Conservation (phyloP, 2,888 invertebrate species). For the Dryococelus australis region DNA sequence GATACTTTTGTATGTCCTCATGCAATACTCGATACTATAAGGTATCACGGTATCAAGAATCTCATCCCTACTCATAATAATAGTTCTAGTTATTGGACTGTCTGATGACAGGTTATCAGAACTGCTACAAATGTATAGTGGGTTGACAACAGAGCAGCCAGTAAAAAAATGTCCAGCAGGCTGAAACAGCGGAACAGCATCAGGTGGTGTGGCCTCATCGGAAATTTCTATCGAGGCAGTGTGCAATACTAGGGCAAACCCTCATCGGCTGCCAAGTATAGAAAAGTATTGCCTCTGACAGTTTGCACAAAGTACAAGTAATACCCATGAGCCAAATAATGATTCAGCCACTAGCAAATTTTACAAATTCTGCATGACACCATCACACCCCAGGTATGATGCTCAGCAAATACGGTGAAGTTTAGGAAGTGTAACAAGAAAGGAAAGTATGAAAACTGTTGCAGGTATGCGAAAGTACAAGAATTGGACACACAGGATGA, state of each 20-base stretch:
- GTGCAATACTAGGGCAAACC: background rate
- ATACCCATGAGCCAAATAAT: background rate
- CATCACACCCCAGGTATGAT: background rate
- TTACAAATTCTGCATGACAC: background rate
- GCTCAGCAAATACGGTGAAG: background rate
- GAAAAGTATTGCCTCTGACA: background rate
- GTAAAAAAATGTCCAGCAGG: background rate
- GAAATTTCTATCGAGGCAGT: background rate
- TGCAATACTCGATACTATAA: no score
- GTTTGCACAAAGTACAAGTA: background rate
- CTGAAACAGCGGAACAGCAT: background rate
- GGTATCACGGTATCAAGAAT: no score
- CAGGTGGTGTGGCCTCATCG: background rate
- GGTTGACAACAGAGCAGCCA: background rate
- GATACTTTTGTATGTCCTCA: no score
- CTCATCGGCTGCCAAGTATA: background rate
- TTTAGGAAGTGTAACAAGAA: background rate
- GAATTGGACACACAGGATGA: no score
- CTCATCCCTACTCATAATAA: no score
- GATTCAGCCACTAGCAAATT: background rate
- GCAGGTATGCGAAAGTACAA: background rate
- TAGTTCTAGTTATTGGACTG: background rate
- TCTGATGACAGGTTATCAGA: background rate
- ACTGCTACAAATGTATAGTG: background rate
- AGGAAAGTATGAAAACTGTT: background rate